phyloP scores from a whole-genome alignment of 2,113 vertebrate genomes.

The Dicrurus megarhynchus region DNA sequence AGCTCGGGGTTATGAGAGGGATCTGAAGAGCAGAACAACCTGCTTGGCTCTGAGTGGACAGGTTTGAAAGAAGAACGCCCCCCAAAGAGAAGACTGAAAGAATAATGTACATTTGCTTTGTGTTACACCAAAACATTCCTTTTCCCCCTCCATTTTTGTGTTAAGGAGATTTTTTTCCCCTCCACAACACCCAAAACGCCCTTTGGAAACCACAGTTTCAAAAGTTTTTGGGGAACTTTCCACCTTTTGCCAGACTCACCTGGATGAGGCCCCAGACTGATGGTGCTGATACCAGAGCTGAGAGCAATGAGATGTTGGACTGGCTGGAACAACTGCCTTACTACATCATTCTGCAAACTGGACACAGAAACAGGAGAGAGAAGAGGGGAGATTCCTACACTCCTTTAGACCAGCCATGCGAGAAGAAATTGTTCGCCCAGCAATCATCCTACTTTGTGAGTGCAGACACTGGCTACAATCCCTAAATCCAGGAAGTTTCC shows the following conservation, averaged over 20 bases:
- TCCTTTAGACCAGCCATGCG: neutral
- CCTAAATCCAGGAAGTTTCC: neutral
- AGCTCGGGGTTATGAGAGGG: neutral
- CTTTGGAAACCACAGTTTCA: neutral
- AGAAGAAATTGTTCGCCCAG: neutral
- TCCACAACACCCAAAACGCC: neutral
- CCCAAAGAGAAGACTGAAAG: neutral
- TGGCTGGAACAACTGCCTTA: neutral
- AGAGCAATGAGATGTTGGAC: neutral
- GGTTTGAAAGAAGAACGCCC: neutral
- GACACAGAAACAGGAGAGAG: neutral
- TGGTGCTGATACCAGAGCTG: neutral
- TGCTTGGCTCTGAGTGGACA: neutral
- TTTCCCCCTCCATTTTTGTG: neutral
- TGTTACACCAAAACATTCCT: neutral
- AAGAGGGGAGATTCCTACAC: neutral
- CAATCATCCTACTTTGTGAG: neutral
- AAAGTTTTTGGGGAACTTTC: neutral
- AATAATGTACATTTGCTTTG: neutral
- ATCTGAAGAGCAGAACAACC: neutral
- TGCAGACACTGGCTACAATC: neutral
- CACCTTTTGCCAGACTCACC: neutral
- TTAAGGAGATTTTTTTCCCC: neutral
- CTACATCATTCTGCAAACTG: neutral
- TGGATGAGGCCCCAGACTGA: fast-evolving